Base-by-base conservation (phyloP, 2,888 invertebrate genomes). In the Dendrolimus houi region DNA sequence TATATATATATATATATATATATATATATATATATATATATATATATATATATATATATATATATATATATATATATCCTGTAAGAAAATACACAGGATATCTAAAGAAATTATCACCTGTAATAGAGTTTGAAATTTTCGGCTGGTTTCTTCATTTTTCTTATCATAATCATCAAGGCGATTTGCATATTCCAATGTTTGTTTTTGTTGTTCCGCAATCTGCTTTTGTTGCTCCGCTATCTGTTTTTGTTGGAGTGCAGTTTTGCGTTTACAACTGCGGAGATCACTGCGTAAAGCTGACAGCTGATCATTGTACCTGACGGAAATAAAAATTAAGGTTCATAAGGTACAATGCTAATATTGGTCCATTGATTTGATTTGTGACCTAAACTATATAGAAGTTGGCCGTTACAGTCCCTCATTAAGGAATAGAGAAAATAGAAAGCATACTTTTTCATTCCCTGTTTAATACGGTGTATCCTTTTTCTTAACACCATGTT, bases 81-180 rank as follows among this genome's bases (percentile, higher is more conserved):
- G 29, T 29, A 29, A 29, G 29, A 29, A 29, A 29, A 29, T 29
- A 29, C 29, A 29, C 29, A 29, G 29, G 6, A 29, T 29, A 29
- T 29, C 6, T 29, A 3, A 29, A 29, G 29, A 29, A 29, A 29
- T 29, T 29, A 29, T 55, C 60, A 95, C 95, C 93, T 95, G 95
- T 71, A 97, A 87, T 65, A 97, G 88, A 60, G 96, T 96, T 77
- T 96, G 96, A 86, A 97, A 96, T 85, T 97, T 97, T 59, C 96
- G 92, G 56, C 96, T 95, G 61, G 95, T 96, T 79, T 97, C 97
- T 74, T 97, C 97, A 77, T 96, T 96, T 77, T 97, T 97, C 83
- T 96, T 97, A 72, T 97, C 97, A 69, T 96, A 95, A 72, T 97
- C 97, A 71, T 97, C 97, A 62, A 97, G 92, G n/a, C 96, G 93